These are phyloP conservation scores for Ericerus pela DNA, from an alignment of 1,140 invertebrate species.

Conservation along the genomic window DNA sequence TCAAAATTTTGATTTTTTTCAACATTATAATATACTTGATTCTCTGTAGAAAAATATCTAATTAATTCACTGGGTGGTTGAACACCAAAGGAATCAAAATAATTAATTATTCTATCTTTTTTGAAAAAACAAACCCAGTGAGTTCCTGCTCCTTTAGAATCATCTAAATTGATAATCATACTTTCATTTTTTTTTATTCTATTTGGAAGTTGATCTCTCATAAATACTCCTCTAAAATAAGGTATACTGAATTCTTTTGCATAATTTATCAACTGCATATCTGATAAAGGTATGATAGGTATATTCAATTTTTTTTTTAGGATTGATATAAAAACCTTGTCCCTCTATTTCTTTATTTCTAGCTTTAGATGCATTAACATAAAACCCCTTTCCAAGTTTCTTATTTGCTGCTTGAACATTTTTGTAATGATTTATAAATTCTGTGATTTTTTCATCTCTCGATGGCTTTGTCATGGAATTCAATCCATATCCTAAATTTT, in stretches of 20 bases:
- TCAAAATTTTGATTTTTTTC: neutral
- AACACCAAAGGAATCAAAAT: constrained; percentile 7
- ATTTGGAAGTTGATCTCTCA: neutral
- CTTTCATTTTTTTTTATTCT: neutral
- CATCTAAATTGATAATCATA: constrained; percentile 1
- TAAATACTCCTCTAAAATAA: neutral
- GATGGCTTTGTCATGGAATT: neutral
- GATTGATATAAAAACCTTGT: neutral
- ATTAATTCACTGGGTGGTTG: neutral
- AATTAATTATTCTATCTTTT: neutral
- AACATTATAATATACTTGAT: constrained; percentile 7
- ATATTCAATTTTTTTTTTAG: neutral
- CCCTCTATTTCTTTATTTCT: neutral
- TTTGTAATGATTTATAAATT: neutral
- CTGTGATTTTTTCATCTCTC: neutral
- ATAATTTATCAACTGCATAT: neutral
- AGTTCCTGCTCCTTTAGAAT: neutral
- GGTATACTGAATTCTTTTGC: neutral
- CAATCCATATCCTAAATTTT: too few relatives aligned
- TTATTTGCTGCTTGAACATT: neutral
- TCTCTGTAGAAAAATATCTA: neutral
- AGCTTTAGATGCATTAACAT: neutral
- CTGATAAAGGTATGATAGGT: neutral
- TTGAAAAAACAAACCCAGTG: constrained; percentile 6
- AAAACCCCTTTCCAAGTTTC: neutral